phyloP scores from a whole-genome alignment of 1,140 invertebrate genomes.

The Copidosoma floridanum region DNA sequence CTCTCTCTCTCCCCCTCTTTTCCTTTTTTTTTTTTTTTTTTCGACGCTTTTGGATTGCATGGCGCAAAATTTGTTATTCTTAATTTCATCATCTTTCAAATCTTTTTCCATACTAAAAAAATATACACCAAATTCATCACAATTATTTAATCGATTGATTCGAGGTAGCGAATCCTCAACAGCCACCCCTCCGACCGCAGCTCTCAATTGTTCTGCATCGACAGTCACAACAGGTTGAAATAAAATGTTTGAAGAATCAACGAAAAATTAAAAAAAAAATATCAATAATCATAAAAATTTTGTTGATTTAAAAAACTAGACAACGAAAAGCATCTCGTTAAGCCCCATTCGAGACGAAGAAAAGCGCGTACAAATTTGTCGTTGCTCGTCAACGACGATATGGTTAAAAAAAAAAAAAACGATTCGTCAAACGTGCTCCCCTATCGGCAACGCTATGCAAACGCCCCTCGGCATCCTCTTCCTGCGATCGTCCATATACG shows the following conservation, averaged over 20 bases:
- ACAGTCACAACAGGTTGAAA: neutral
- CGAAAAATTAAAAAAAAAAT: too few relatives aligned
- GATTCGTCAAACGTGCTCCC: slow-evolving; percentile 12
- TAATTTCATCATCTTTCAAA: neutral
- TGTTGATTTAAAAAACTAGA: slow-evolving; percentile 16
- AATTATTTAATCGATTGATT: slow-evolving; percentile 3
- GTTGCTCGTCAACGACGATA: too few relatives aligned
- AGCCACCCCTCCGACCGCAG: too few relatives aligned
- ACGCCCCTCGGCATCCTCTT: neutral
- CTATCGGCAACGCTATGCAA: neutral
- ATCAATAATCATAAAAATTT: slow-evolving; percentile 15
- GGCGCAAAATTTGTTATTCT: neutral
- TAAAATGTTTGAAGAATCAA: neutral
- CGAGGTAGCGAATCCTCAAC: neutral
- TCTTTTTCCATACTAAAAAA: too few relatives aligned
- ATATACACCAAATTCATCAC: slow-evolving; percentile 16
- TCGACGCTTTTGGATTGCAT: slow-evolving; percentile 18
- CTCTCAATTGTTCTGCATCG: neutral
- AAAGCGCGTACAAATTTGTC: too few relatives aligned
- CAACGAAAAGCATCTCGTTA: slow-evolving; percentile 8
- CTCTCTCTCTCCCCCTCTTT: too few relatives aligned
- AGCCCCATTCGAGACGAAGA: neutral
- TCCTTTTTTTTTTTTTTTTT: slow-evolving; percentile 6
- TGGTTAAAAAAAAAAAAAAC: too few relatives aligned
- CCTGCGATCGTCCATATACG: too few relatives aligned